Evolutionary conservation across 37 sponge, comb jelly and placozoan genomes (phyloP), one percentile per base, ranked within the genome.

Genomic region (Ianthella basta): DNA sequence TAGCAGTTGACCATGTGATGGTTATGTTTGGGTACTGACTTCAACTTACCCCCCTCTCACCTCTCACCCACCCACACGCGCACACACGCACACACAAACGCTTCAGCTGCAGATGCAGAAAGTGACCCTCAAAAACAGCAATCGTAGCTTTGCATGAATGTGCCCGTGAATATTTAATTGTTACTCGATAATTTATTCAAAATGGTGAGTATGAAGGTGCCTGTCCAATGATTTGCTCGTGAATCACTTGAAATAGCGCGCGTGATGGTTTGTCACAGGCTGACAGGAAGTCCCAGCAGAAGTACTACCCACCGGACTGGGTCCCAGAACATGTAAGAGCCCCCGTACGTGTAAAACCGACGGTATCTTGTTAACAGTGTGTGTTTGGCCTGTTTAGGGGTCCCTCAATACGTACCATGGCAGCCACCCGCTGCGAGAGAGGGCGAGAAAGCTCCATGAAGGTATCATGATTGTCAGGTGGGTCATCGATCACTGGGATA

Each of bases 241-340:
- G 63, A 61, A 5, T 61, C 63, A 61, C n/a, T 61, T 61, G 59
- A 56, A n/a, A n/a, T n/a, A n/a, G n/a, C n/a, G 50, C n/a, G 4
- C 8, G 3, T 61, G 34, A 3, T 69, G 34, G 25, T 34, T 69
- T 30, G 33, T 73, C 40, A 21, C 61, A 93, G 99, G 95, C 94
- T 19, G 99, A 99, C 32, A 92, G 99, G 50, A 99, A 99, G 64
- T 92, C 96, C 3, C 91, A 89, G 36, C 97, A 99, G 88, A 99
- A 99, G 90, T 99, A 99, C 74, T 99, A 99, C 55, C 99, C 99
- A 27, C 97, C 97, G 67, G 92, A 96, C 60, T 99, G 97, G 97
- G 84, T 82, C 25, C 99, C 99, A 24, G 91, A 87, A 44, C 84
- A 91, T 86, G 98, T 95, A 87, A 54, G 85, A 32, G 15, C 0